Percentiles rank a stretch among this genome's conserved stretches.
Evolutionary conservation across 2,113 vertebrate species (phyloP).

Genomic region (Conger conger): DNA sequence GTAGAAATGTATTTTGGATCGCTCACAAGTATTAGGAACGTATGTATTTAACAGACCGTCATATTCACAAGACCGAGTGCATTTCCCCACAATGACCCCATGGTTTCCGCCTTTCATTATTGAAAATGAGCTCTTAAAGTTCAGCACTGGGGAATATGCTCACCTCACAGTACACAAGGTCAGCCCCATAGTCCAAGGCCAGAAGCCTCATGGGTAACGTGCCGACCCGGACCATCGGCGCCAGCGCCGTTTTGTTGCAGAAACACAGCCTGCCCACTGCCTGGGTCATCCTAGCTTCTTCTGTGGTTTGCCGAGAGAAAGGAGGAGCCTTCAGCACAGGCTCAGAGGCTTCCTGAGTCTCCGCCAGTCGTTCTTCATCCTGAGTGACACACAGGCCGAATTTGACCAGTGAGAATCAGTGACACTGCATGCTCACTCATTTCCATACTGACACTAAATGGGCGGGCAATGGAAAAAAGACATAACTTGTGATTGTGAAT

Average conservation of each 20-base stretch:
- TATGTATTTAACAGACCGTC: too few relatives aligned
- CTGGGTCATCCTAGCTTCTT: conserved; percentile 32
- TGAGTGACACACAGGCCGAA: neutral
- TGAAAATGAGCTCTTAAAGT: too few relatives aligned
- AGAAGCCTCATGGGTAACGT: conserved; percentile 92
- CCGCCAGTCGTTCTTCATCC: neutral
- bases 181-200: conserved; percentile 92
- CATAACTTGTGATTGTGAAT: too few relatives aligned
- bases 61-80: too few relatives aligned
- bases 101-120: too few relatives aligned
- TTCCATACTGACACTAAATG: too few relatives aligned
- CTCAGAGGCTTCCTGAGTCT: neutral
- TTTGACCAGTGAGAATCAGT: neutral
- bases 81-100: too few relatives aligned
- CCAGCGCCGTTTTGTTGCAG: conserved; percentile 78
- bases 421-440: too few relatives aligned
- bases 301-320: neutral
- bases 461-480: too few relatives aligned
- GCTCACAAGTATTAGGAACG: too few relatives aligned
- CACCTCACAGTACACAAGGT: conserved; percentile 96
- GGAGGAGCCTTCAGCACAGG: neutral
- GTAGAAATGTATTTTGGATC: too few relatives aligned
- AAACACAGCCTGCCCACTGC: conserved; percentile 71
- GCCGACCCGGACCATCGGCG: conserved; percentile 94
- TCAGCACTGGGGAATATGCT: conserved; percentile 18